Percentiles rank a stretch among this genome's conserved stretches.
These are phyloP conservation scores for Scaptomyza caliginosa DNA, from an alignment of 2,888 invertebrate genomes.

Conservation along the genomic window DNA sequence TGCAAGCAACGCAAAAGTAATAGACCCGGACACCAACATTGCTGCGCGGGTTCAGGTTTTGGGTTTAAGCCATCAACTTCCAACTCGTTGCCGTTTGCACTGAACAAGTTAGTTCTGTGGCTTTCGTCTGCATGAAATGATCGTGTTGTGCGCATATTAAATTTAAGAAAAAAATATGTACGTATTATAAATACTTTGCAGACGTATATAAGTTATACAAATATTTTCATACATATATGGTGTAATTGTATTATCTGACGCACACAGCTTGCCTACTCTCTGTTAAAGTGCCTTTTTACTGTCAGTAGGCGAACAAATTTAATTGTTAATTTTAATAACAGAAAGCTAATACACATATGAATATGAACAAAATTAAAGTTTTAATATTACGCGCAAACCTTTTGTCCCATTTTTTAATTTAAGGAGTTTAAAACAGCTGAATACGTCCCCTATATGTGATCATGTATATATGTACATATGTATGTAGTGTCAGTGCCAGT, in stretches of 20 bases:
- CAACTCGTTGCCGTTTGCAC: constrained; percentile 47
- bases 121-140: constrained; percentile 55
- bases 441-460: no score
- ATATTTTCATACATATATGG: no score
- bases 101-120: constrained; percentile 60
- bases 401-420: no score
- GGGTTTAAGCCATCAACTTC: constrained; percentile 37
- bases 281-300: background rate
- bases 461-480: no score
- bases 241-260: background rate
- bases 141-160: constrained; percentile 44
- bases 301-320: no score
- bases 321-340: no score
- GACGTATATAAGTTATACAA: no score
- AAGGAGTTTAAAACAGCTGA: no score
- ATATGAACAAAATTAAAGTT: no score
- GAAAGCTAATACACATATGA: no score
- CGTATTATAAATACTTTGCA: constrained; percentile 11
- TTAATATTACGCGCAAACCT: no score
- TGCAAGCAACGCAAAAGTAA: constrained; percentile 7
- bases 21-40: constrained; percentile 5
- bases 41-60: constrained; percentile 4
- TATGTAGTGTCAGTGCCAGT: constrained; percentile 32
- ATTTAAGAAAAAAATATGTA: no score
- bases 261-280: background rate